These are phyloP conservation scores for Callocephalon fimbriatum DNA, from an alignment of 2,113 vertebrate genomes.

Conservation along the genomic window DNA sequence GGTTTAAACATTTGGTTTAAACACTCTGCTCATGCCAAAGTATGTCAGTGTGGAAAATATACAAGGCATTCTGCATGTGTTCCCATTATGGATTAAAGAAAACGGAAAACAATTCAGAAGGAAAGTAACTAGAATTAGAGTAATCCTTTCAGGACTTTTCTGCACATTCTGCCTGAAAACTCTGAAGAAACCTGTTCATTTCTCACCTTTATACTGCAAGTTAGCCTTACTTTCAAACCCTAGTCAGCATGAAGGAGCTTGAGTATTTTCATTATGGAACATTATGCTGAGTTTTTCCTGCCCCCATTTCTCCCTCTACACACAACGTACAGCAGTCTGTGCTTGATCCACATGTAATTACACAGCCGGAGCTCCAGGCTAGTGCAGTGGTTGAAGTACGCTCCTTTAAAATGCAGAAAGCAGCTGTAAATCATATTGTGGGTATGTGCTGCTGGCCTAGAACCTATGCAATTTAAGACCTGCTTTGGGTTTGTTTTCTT, in stretches of 20 bases:
- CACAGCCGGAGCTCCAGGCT: neutral
- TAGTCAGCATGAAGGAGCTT: neutral
- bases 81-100: neutral
- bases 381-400: neutral
- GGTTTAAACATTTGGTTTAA: neutral
- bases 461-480: neutral
- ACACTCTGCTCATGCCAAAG: neutral
- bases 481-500: neutral
- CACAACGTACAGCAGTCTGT: neutral
- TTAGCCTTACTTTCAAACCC: neutral
- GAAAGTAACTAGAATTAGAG: neutral
- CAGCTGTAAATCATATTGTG: conserved; percentile 15
- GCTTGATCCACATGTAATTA: neutral
- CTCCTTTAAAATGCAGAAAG: neutral
- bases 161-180: neutral
- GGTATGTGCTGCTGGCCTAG: neutral
- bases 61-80: conserved; percentile 11
- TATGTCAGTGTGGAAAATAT: conserved; percentile 22
- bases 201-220: neutral
- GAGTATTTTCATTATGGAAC: neutral
- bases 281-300: neutral
- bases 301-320: neutral
- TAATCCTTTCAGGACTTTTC: neutral
- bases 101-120: neutral
- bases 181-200: neutral